Conservation (phyloP, 1,140 invertebrate genomes). For the Medauroidea extradentata region DNA sequence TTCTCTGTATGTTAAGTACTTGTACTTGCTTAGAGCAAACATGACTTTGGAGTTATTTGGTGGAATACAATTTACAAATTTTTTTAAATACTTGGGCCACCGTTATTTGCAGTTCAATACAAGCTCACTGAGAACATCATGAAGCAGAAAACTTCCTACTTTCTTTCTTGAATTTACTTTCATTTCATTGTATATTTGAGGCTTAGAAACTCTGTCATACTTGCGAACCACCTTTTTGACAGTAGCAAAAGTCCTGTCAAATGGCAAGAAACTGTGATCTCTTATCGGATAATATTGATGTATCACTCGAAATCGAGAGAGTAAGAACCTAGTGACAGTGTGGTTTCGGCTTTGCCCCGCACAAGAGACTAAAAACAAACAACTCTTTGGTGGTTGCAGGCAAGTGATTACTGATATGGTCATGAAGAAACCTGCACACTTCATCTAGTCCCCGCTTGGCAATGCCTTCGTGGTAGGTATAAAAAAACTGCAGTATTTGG, state of each 20-base stretch:
- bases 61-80: too few relatives aligned
- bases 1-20: too few relatives aligned
- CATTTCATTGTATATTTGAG: conserved; percentile 17
- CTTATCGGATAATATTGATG: conserved; percentile 32
- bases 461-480: too few relatives aligned
- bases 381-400: conserved; percentile 24
- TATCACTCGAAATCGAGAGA: conserved; percentile 25
- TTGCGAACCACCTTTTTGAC: conserved; percentile 24
- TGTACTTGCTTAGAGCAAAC: too few relatives aligned
- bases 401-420: conserved; percentile 15
- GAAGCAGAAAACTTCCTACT: too few relatives aligned
- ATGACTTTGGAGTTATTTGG: too few relatives aligned
- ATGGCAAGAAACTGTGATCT: conserved; percentile 34
- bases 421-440: too few relatives aligned
- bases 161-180: not conserved
- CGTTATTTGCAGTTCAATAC: too few relatives aligned
- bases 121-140: too few relatives aligned
- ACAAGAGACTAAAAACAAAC: conserved; percentile 26
- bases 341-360: conserved; percentile 30
- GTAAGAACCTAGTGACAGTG: conserved; percentile 23
- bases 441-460: too few relatives aligned
- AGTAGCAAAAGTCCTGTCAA: conserved; percentile 32
- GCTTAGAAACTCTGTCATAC: conserved; percentile 25
- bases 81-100: too few relatives aligned
- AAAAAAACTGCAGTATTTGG: too few relatives aligned